Percentiles rank a stretch among this genome's conserved stretches.
Conservation (phyloP, 2,797 vertebrate genomes). For the Hemibagrus guttatus region DNA sequence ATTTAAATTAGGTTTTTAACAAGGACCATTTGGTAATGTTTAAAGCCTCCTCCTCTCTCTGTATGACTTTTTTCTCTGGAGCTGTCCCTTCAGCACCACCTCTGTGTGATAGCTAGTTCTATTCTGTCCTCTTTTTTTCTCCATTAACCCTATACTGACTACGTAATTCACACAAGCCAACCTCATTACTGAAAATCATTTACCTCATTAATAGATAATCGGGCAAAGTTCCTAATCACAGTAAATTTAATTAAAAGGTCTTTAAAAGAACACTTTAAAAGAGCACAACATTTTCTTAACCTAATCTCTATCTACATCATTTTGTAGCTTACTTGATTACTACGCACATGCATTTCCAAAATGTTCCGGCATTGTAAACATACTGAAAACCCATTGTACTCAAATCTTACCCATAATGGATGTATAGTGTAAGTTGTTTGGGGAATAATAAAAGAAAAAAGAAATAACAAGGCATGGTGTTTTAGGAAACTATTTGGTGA, state of each 20-base stretch:
- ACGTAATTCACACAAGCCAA: constrained; percentile 18
- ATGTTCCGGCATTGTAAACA: background rate
- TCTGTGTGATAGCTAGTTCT: constrained; percentile 9
- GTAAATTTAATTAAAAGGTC: constrained; percentile 30
- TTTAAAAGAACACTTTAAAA: constrained; percentile 26
- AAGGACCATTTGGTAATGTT: background rate
- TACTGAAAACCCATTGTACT: background rate
- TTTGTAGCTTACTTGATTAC: constrained; percentile 3
- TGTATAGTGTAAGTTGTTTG: background rate
- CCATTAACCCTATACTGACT: constrained; percentile 27
- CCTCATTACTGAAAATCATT: constrained; percentile 46
- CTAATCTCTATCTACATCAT: background rate
- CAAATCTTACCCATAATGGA: background rate
- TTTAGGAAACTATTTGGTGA: background rate
- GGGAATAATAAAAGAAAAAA: background rate
- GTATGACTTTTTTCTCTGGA: constrained; percentile 23
- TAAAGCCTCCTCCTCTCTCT: background rate
- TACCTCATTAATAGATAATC: constrained; percentile 41
- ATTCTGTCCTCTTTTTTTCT: background rate
- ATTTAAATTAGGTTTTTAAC: background rate
- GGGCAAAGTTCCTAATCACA: constrained; percentile 27
- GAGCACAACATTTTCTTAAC: constrained; percentile 22
- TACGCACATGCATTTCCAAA: background rate
- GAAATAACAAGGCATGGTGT: background rate
- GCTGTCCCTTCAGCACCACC: constrained; percentile 60